Conservation (phyloP, 2,797 vertebrate genomes). For the Darevskia mixta region DNA sequence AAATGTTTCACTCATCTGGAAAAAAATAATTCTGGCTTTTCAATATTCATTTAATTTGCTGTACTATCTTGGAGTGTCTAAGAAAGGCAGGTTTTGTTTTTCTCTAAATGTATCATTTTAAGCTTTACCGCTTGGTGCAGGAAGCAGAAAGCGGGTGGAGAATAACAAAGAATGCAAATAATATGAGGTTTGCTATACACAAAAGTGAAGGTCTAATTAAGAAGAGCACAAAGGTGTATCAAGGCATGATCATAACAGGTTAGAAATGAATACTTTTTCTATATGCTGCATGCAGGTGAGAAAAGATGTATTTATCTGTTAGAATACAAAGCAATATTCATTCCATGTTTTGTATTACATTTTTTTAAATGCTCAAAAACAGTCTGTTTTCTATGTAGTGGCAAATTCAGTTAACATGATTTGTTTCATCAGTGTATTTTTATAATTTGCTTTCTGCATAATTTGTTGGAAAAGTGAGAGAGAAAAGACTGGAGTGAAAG, state of each 20-base stretch:
- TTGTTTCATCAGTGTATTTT: too few relatives aligned
- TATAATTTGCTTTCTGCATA: too few relatives aligned
- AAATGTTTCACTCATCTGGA: slow-evolving; percentile 61
- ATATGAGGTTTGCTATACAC: slow-evolving; percentile 44
- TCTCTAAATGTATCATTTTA: slow-evolving; percentile 68
- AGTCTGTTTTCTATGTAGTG: too few relatives aligned
- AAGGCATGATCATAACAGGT: slow-evolving; percentile 1
- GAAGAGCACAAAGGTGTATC: slow-evolving; percentile 26
- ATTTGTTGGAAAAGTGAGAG: too few relatives aligned
- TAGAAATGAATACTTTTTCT: slow-evolving; percentile 4
- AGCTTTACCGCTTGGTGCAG: slow-evolving; percentile 59
- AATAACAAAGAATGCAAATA: slow-evolving; percentile 54
- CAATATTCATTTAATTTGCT: slow-evolving; percentile 78
- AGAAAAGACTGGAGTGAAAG: too few relatives aligned
- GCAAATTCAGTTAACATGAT: too few relatives aligned
- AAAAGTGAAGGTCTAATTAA: slow-evolving; percentile 55
- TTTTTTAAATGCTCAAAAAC: too few relatives aligned
- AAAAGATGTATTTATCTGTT: slow-evolving; percentile 19
- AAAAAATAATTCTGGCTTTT: slow-evolving; percentile 68
- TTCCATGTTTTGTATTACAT: too few relatives aligned
- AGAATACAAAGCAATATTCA: too few relatives aligned
- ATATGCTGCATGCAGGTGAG: fast-evolving
- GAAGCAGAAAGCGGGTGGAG: slow-evolving; percentile 46
- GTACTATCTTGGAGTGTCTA: slow-evolving; percentile 68
- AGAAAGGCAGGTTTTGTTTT: slow-evolving; percentile 57